Percentiles rank a stretch among this genome's conserved stretches.
phyloP scores from a whole-genome alignment of 2,888 invertebrate genomes.

The Dione vanillae region DNA sequence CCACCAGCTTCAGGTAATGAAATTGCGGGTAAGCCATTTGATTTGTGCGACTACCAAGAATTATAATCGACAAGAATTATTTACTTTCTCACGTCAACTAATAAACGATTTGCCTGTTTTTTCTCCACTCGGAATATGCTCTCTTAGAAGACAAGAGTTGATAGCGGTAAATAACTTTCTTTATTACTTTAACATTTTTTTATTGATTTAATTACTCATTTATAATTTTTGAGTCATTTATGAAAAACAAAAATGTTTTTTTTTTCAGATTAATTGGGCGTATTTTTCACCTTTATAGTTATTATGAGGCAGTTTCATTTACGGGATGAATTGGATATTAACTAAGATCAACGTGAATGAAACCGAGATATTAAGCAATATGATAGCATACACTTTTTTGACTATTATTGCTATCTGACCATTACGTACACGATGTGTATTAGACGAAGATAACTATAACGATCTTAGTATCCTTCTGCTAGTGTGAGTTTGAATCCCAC shows the following conservation, averaged over 20 bases:
- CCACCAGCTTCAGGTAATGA: neutral
- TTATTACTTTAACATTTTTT: no score
- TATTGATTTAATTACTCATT: neutral
- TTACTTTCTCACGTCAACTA: neutral
- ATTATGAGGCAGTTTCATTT: neutral
- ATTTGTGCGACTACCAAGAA: neutral
- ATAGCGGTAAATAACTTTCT: neutral
- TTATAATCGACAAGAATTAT: neutral
- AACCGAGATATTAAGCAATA: no score
- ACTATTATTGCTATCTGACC: no score
- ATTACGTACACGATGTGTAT: no score
- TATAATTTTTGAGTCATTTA: no score
- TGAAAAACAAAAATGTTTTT: no score
- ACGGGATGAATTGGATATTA: neutral
- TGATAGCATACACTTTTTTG: no score
- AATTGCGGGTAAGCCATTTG: neutral
- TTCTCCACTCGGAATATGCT: neutral
- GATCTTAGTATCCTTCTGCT: no score
- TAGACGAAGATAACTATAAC: no score
- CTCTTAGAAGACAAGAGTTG: neutral
- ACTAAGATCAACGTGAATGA: no score
- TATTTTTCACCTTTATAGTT: neutral
- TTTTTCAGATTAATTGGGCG: neutral
- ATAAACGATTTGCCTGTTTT: neutral
- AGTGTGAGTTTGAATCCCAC: no score